Base-by-base conservation (phyloP, 92 coral and sea anemone species). In the Epizoanthus fatuus region DNA sequence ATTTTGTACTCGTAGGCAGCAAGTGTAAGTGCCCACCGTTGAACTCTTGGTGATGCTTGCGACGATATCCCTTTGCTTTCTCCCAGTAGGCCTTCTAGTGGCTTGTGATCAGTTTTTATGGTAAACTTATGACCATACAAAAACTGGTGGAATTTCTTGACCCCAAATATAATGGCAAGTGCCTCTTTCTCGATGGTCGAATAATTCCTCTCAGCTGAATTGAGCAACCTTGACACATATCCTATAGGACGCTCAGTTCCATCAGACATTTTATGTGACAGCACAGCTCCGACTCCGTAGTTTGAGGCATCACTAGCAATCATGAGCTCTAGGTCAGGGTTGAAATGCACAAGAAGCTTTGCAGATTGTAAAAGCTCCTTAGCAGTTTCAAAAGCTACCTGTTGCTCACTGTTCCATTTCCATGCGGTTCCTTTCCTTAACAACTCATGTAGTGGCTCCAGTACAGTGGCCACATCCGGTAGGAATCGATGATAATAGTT, bases 21-120 rank as follows among this genome's bases (percentile, higher is more conserved):
- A 64, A 89, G 80, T 84, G 87, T 85, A 20, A 89, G 85, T 16
- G 91, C 91, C 96, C 92, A 93, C 69, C 92, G 85, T 77, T 93
- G 96, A 16, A 87, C 75, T 16, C 88, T 62, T 13, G 86, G 86
- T 57, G 92, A 87, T 42, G 95, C 82, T 19, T 52, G 83, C 68
- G 77, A 7, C 2, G 96, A 87, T 51, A 90, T 70, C 15, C 85
- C 84, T 62, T 90, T 86, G 51, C 69, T 85, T 65, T 82, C 91
- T 64, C 47, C 84, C 55, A 93, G 84, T 39, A 86, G 73, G 20
- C 92, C 86, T 52, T 85, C 82, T 45, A 89, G 63, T 12, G 86
- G 83, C 68, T 88, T 90, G 75, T 85, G 90, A 40, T 85, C 93
- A 3, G 90, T 85, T 76, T 72, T 74, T n/a, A 90, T 73, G 15